Evolutionary conservation across 2,888 invertebrate genomes (phyloP), one percentile per base, ranked within the genome.

Genomic region (Tenodera sinensis): DNA sequence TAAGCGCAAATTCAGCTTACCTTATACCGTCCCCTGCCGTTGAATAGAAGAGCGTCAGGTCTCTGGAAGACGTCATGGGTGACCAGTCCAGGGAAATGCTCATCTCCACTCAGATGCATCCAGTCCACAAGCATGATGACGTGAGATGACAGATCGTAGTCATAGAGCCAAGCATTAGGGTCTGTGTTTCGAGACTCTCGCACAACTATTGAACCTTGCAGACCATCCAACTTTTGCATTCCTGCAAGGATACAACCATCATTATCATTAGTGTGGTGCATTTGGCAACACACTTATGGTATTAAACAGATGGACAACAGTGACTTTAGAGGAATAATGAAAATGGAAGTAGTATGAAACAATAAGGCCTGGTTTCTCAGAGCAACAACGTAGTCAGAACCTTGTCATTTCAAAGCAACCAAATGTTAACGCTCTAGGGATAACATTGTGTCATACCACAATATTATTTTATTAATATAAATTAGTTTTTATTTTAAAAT

Each of bases 71-170:
- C 81, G 2, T 91, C 83, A 28, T 89, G 87, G 15, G 88, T 90
- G 2, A 90, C 89, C 6, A 92, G 90, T 0, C 93, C 93, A 1
- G 92, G 93, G 30, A 91, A 90, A 89, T 91, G 91, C 88, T 92
- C 91, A 88, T 92, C 92, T 7, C 92, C 88, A 15, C 86, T 47
- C 1, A 89, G 85, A 85, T 91, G 91, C 47, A 93, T 90, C 94
- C 94, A 94, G 91, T 94, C 94, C 83, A 92, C 92, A 83, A 94
- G 91, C 28, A 93, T 90, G 1, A 94, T 91, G 28, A 93, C 92
- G 91, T 94, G 94, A 71, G 93, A 93, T 25, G 92, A 92, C 34
- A 93, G 91, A 91, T 94, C 94, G 47, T 91, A 91, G 91, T 94
- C 93, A 91, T 93, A 94, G 14, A 92, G 91, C 0, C 71, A 30